These are phyloP conservation scores for Drosophila albomicans DNA, from an alignment of 1,140 invertebrate species.

Conservation along the genomic window DNA sequence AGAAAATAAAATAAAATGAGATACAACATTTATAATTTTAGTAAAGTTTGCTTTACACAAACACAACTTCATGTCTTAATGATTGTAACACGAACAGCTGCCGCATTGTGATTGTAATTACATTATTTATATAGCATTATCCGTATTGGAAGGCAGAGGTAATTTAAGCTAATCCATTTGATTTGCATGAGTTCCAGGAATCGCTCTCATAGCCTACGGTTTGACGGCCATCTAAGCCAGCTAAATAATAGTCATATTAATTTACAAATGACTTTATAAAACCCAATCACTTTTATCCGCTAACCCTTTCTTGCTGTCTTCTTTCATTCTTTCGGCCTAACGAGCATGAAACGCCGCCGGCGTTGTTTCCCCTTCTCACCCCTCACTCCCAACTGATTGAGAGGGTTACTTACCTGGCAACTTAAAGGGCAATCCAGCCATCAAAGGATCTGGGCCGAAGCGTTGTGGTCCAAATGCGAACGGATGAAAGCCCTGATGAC, in stretches of 20 bases:
- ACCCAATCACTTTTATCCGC: constrained; percentile 53
- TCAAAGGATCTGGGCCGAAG: constrained; percentile 91
- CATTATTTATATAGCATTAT: neutral
- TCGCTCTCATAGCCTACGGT: constrained; percentile 26
- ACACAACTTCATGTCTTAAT: neutral
- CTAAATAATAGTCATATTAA: constrained; percentile 65
- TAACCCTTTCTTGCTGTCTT: constrained; percentile 34
- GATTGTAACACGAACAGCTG: neutral
- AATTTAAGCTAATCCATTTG: constrained; percentile 6
- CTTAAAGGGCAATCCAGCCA: constrained; percentile 93
- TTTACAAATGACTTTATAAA: constrained; percentile 50
- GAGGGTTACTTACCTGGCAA: constrained; percentile 89
- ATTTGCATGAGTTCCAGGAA: neutral
- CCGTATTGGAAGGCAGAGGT: neutral
- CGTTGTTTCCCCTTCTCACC: neutral
- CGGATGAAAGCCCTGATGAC: constrained; percentile 93
- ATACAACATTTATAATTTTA: no score
- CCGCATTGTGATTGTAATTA: neutral
- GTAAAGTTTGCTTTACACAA: no score
- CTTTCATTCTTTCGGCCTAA: constrained; percentile 45
- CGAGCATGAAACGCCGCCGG: constrained; percentile 20
- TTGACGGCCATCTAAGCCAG: constrained; percentile 10
- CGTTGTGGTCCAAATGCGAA: constrained; percentile 93
- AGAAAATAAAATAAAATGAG: no score
- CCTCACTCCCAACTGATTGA: no score